Evolutionary conservation across 2,797 vertebrate species (phyloP).

Genomic region (Hypotaenidia okinawae): DNA sequence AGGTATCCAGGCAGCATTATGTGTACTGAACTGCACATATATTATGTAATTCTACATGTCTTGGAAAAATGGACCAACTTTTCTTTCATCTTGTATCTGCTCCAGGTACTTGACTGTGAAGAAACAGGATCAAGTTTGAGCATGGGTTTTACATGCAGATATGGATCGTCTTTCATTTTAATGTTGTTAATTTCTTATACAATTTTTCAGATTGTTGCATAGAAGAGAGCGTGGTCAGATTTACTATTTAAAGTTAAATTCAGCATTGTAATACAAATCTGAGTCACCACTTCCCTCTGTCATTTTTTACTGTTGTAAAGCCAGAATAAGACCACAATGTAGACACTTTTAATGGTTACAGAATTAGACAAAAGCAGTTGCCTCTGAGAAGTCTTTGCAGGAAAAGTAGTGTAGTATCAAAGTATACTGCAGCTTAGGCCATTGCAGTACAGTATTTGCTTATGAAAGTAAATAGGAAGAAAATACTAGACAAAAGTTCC

Average conservation of each 20-base stretch:
- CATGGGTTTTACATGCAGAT: neutral
- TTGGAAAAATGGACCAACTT: neutral
- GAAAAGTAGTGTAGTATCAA: neutral
- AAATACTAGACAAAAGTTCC: neutral
- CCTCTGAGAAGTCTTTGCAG: neutral
- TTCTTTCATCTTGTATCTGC: neutral
- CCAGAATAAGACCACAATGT: neutral
- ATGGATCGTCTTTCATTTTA: neutral
- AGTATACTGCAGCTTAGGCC: neutral
- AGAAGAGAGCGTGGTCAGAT: neutral
- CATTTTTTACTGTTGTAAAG: neutral
- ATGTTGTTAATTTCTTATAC: neutral
- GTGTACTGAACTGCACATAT: neutral
- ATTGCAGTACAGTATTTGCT: neutral
- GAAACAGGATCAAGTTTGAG: neutral
- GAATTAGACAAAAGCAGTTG: neutral
- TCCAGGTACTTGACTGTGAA: neutral
- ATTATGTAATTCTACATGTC: neutral
- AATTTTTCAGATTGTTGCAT: neutral
- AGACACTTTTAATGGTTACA: neutral
- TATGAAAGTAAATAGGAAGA: neutral
- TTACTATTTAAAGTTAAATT: neutral
- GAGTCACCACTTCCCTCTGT: neutral
- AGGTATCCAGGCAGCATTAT: neutral
- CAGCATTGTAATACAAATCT: neutral